These are phyloP conservation scores for Eumerus sabulonum DNA, from an alignment of 2,888 invertebrate species.

Conservation along the genomic window DNA sequence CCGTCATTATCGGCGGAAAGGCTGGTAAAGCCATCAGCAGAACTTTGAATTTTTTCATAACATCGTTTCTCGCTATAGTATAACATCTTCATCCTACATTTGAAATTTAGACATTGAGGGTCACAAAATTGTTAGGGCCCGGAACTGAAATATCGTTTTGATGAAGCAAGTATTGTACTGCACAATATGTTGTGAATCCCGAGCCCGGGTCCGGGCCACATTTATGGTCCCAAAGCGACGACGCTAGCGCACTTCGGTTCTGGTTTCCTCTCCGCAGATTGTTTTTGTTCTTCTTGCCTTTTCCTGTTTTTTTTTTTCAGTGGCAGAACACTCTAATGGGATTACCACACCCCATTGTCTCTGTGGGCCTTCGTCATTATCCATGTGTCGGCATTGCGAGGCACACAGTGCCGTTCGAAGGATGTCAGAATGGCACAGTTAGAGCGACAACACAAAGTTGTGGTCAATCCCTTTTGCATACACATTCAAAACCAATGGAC, in stretches of 20 bases:
- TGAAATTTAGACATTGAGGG: too few species aligned
- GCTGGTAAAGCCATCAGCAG: too few species aligned
- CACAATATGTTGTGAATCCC: too few species aligned
- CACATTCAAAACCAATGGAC: conserved; percentile 1
- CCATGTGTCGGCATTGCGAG: conserved; percentile 27
- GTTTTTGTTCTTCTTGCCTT: too few species aligned
- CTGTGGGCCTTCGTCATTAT: conserved; percentile 20
- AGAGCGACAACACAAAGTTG: neutral
- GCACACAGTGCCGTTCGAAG: conserved; percentile 1
- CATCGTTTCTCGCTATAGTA: too few species aligned
- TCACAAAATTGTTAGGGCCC: too few species aligned
- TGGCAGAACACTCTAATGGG: conserved; percentile 72
- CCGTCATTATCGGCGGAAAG: too few species aligned
- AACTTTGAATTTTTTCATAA: too few species aligned
- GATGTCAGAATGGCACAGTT: conserved; percentile 12
- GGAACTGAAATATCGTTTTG: too few species aligned
- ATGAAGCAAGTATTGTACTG: too few species aligned
- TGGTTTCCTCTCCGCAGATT: conserved; percentile 33
- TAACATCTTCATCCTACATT: too few species aligned
- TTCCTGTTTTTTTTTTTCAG: conserved; percentile 33
- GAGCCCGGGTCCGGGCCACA: too few species aligned
- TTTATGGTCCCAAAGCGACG: conserved; percentile 67
- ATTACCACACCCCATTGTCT: conserved; percentile 73
- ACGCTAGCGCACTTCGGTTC: conserved; percentile 44
- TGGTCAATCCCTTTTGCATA: neutral